Conservation (phyloP, 2,888 invertebrate genomes). For the Brachylomia viminalis region DNA sequence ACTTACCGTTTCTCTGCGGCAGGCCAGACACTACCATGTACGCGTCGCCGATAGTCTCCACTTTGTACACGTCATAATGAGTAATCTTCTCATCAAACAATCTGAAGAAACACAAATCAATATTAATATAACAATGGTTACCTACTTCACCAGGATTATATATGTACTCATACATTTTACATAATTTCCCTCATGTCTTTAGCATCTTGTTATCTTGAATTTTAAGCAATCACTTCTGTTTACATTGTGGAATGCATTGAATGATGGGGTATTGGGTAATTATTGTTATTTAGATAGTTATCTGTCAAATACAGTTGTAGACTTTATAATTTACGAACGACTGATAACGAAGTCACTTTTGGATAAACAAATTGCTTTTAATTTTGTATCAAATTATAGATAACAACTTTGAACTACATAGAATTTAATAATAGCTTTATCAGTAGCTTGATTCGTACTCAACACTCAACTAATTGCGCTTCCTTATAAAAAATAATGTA, state of each 20-base stretch:
- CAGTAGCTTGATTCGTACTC: background rate
- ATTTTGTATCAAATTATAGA: background rate
- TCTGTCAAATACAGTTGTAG: no score
- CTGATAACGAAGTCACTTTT: background rate
- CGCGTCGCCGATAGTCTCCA: constrained; percentile 92
- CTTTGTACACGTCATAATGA: constrained; percentile 94
- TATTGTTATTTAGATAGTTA: background rate
- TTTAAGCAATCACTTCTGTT: background rate
- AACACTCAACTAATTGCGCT: background rate
- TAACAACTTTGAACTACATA: background rate
- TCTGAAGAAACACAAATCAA: constrained; percentile 72
- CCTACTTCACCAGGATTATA: background rate
- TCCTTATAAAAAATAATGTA: background rate
- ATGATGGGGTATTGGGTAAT: background rate
- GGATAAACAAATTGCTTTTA: background rate
- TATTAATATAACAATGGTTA: background rate
- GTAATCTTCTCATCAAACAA: constrained; percentile 93
- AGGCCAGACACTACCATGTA: constrained; percentile 92
- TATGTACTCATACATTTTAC: background rate
- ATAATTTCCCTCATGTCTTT: background rate
- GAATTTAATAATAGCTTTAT: background rate
- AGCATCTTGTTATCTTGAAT: background rate
- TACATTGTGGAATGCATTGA: background rate
- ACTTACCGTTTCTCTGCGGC: constrained; percentile 89
- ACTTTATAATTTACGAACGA: background rate